Evolutionary conservation across 2,888 invertebrate genomes (phyloP).

Genomic region (Morpho deidamia): DNA sequence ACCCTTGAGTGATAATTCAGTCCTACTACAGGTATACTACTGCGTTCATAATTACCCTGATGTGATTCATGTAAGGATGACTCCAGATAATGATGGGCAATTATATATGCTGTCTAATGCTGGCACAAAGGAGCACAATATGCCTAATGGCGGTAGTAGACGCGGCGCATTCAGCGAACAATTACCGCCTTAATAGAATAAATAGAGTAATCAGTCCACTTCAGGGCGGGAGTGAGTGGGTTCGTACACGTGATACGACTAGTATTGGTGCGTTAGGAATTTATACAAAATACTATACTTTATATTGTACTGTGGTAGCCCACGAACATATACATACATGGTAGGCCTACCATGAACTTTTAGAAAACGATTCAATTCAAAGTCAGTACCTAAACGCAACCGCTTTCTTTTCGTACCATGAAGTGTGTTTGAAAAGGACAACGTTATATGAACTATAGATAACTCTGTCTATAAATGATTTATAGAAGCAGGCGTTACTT

Average conservation of each 20-base stretch:
- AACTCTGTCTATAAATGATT: no score
- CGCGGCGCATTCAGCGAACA: conserved; percentile 64
- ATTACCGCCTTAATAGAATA: conserved; percentile 74
- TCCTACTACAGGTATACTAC: neutral
- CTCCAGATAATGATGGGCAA: conserved; percentile 26
- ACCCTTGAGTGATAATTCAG: no score
- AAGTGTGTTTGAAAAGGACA: no score
- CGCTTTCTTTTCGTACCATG: no score
- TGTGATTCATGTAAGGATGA: conserved; percentile 3
- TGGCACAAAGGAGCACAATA: conserved; percentile 54
- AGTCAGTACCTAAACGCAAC: no score
- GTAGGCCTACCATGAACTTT: no score
- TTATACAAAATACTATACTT: neutral
- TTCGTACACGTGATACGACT: conserved; percentile 28
- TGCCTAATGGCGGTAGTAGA: conserved; percentile 56
- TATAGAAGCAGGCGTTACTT: no score
- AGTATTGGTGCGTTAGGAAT: conserved; percentile 21
- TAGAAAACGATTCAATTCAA: no score
- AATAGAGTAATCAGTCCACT: conserved; percentile 75
- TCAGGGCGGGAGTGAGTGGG: conserved; percentile 45
- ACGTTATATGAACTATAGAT: no score
- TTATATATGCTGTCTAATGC: conserved; percentile 28
- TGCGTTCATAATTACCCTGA: neutral
- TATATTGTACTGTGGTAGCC: neutral
- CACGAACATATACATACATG: no score